phyloP scores from a whole-genome alignment of 2,888 invertebrate species.

The Dicyrtomina minuta region DNA sequence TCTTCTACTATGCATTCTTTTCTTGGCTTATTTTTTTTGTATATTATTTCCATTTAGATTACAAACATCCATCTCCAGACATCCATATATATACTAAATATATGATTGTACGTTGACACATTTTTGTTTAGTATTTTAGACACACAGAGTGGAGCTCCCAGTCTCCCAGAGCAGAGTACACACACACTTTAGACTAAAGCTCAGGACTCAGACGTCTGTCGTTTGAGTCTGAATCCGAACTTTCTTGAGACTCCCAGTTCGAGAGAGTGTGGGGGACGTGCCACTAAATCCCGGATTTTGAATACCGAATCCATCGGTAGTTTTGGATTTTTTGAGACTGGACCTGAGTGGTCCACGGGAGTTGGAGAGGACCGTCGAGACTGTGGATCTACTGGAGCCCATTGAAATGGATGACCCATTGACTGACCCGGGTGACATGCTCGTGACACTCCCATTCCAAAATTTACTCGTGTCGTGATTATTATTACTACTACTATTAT shows the following conservation, averaged over 20 bases:
- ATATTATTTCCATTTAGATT: no score
- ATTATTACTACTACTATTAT: slow-evolving; percentile 46
- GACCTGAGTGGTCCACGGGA: slow-evolving; percentile 72
- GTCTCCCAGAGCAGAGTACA: no score
- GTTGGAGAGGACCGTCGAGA: slow-evolving; percentile 55
- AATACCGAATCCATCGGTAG: slow-evolving; percentile 70
- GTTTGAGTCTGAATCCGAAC: slow-evolving; percentile 89
- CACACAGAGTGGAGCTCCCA: no score
- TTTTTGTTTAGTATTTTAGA: no score
- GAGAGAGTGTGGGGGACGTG: slow-evolving; percentile 76
- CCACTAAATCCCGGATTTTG: slow-evolving; percentile 84
- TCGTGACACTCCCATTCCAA: slow-evolving; percentile 51
- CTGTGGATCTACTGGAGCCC: slow-evolving; percentile 46
- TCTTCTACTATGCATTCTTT: no score
- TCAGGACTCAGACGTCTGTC: slow-evolving; percentile 76
- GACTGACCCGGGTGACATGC: slow-evolving; percentile 37
- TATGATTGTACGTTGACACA: no score
- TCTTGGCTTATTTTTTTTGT: no score
- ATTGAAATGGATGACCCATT: slow-evolving; percentile 49
- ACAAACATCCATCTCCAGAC: no score
- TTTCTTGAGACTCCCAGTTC: slow-evolving; percentile 86
- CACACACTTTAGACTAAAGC: no score
- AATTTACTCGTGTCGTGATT: slow-evolving; percentile 25
- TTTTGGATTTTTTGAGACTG: slow-evolving; percentile 77
- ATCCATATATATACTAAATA: no score